Percentiles rank a stretch among this genome's conserved stretches.
Conservation (phyloP, 64 coral and sea anemone genomes). For the Exaiptasia diaphana region DNA sequence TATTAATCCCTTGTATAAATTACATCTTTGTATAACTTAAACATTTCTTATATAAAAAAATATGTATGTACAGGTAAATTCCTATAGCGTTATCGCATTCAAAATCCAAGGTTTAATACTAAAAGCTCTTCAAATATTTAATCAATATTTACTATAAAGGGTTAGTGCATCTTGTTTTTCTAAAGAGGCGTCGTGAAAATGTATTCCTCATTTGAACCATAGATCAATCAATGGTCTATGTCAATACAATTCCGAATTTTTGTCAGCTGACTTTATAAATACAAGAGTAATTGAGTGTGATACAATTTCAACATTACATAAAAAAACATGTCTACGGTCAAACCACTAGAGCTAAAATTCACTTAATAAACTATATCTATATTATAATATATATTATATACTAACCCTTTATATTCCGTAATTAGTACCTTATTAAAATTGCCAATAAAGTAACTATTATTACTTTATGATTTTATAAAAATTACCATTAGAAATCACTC, state of each 20-base stretch:
- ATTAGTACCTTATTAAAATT: neutral
- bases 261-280: conserved; percentile 8
- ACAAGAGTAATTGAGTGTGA: conserved; percentile 1
- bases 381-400: no score
- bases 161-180: no score
- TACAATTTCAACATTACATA: no score
- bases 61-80: neutral
- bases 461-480: conserved; percentile 57
- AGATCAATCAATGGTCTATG: neutral
- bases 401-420: no score
- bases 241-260: neutral
- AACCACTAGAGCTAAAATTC: no score
- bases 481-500: conserved; percentile 33
- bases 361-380: no score
- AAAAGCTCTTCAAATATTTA: neutral
- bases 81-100: no score
- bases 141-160: neutral
- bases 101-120: neutral
- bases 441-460: neutral
- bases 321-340: no score
- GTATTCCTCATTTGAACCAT: neutral
- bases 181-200: no score
- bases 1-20: conserved; percentile 1
- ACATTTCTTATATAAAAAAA: conserved; percentile 1
- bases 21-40: conserved; percentile 16